These are phyloP conservation scores for Thaumetopoea pityocampa DNA, from an alignment of 1,140 invertebrate species.

Conservation along the genomic window DNA sequence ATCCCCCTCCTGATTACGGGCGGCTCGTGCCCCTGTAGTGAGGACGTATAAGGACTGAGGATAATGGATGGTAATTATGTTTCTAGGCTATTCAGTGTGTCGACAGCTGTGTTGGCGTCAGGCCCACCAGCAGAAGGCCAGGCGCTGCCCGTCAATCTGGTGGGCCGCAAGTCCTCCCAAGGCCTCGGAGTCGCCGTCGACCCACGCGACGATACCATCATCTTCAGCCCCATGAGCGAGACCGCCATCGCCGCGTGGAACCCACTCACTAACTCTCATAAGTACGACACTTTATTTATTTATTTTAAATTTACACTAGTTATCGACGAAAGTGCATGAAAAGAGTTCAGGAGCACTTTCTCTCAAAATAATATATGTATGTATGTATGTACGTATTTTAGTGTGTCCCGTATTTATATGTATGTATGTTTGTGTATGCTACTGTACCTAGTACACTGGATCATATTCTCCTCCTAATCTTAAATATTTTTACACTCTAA, in stretches of 20 bases:
- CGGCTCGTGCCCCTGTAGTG: background rate
- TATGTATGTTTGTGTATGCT: too few relatives aligned
- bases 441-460: too few relatives aligned
- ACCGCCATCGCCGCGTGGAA: constrained; percentile 87
- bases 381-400: too few relatives aligned
- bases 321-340: too few relatives aligned
- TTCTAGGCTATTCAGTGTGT: constrained; percentile 83
- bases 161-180: constrained; percentile 89
- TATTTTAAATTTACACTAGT: too few relatives aligned
- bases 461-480: too few relatives aligned
- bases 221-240: constrained; percentile 85
- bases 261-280: constrained; percentile 78
- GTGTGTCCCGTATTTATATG: too few relatives aligned
- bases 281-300: constrained; percentile 29
- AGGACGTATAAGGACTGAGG: background rate
- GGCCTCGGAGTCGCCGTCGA: constrained; percentile 84
- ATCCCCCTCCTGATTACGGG: too few relatives aligned
- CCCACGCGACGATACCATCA: constrained; percentile 80
- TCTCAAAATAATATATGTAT: too few relatives aligned
- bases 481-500: too few relatives aligned
- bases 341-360: too few relatives aligned
- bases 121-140: constrained; percentile 82
- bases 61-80: constrained; percentile 2
- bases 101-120: constrained; percentile 81
- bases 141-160: constrained; percentile 83